Conservation (phyloP, 2,888 invertebrate genomes). For the Ernsta delagoae region DNA sequence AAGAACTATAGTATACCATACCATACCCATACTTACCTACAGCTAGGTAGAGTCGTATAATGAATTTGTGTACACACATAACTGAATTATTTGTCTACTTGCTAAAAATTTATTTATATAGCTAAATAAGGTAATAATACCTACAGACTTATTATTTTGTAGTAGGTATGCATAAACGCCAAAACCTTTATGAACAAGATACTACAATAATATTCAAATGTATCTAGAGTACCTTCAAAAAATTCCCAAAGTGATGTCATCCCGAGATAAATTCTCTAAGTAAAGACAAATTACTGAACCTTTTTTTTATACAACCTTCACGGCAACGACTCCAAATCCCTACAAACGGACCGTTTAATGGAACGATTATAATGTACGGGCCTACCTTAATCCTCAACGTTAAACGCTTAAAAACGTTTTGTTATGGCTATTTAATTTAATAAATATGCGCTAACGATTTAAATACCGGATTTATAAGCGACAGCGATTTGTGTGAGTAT, state of each 20-base stretch:
- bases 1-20: neutral
- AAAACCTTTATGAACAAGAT: neutral
- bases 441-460: slow-evolving; percentile 31
- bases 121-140: too few relatives aligned
- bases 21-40: too few relatives aligned
- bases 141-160: too few relatives aligned
- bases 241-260: slow-evolving; percentile 51
- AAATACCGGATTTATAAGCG: slow-evolving; percentile 24
- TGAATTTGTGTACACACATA: neutral
- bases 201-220: neutral
- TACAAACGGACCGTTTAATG: slow-evolving; percentile 66
- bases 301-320: slow-evolving; percentile 69
- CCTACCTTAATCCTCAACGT: slow-evolving; percentile 49
- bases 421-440: slow-evolving; percentile 34
- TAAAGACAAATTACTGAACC: slow-evolving; percentile 79
- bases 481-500: slow-evolving; percentile 7
- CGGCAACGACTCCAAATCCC: slow-evolving; percentile 71
- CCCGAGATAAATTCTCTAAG: slow-evolving; percentile 74
- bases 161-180: neutral
- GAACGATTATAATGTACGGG: slow-evolving; percentile 62
- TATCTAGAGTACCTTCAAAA: neutral
- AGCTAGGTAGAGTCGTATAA: neutral
- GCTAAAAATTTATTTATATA: too few relatives aligned
- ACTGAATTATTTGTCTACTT: too few relatives aligned
- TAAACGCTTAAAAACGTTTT: slow-evolving; percentile 31